phyloP scores from a whole-genome alignment of 2,888 invertebrate species.

The Hylaea fasciaria region DNA sequence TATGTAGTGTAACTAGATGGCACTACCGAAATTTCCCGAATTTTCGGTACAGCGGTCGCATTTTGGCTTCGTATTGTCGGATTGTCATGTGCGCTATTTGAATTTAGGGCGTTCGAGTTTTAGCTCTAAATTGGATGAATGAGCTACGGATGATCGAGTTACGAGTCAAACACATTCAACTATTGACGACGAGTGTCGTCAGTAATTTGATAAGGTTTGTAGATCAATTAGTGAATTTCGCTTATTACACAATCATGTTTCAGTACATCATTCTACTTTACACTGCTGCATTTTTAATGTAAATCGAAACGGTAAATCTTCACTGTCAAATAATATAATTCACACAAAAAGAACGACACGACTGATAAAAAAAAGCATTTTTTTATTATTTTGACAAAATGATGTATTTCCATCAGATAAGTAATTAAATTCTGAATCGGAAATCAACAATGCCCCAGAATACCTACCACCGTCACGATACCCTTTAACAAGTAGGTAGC shows the following conservation, averaged over 20 bases:
- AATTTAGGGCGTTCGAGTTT: constrained; percentile 30
- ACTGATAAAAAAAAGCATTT: too few relatives aligned
- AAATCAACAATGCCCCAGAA: constrained; percentile 9
- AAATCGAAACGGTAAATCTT: too few relatives aligned
- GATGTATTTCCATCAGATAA: too few relatives aligned
- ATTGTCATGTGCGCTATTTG: constrained; percentile 33
- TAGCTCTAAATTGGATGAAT: constrained; percentile 33
- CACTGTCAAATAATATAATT: too few relatives aligned
- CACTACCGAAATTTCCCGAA: constrained; percentile 20
- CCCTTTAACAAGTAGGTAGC: constrained; percentile 27
- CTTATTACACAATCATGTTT: too few relatives aligned
- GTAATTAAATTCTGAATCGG: too few relatives aligned
- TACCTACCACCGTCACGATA: neutral
- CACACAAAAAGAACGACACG: too few relatives aligned
- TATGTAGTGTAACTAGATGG: constrained; percentile 29
- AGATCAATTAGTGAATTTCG: too few relatives aligned
- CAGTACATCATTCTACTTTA: too few relatives aligned
- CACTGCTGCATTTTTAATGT: too few relatives aligned
- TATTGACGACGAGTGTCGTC: constrained; percentile 8
- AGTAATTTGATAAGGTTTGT: constrained; percentile 28
- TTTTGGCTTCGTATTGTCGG: constrained; percentile 32
- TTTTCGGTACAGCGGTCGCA: constrained; percentile 33
- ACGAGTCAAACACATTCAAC: constrained; percentile 18
- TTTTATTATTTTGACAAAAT: too few relatives aligned
- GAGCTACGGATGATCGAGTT: constrained; percentile 28